Evolutionary conservation across 2,113 vertebrate species (phyloP).

Genomic region (Vanacampus margaritifer): DNA sequence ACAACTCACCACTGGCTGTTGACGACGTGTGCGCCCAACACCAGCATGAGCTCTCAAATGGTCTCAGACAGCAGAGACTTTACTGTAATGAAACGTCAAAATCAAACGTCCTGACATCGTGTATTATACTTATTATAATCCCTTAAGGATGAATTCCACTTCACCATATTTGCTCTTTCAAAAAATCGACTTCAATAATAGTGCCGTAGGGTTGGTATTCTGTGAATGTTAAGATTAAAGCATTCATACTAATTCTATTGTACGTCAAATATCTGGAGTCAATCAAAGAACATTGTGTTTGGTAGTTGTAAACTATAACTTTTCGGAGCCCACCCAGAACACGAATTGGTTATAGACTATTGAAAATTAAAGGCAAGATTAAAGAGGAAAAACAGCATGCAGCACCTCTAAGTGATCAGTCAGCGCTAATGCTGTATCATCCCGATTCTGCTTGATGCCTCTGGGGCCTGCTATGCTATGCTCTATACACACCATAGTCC

Average conservation of each 20-base stretch:
- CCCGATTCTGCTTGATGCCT: neutral
- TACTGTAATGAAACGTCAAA: conserved; percentile 26
- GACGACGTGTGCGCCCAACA: conserved; percentile 49
- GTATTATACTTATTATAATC: neutral
- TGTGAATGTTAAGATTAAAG: neutral
- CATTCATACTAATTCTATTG: no score
- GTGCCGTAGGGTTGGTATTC: neutral
- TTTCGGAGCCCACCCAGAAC: conserved; percentile 2
- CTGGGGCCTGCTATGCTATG: neutral
- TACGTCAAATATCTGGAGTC: neutral
- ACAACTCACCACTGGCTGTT: conserved; percentile 51
- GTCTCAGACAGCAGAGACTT: conserved; percentile 44
- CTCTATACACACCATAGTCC: neutral
- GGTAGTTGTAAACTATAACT: neutral
- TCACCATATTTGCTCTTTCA: conserved; percentile 19
- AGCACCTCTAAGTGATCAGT: neutral
- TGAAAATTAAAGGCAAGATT: neutral
- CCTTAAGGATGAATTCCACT: conserved; percentile 5
- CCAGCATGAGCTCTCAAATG: conserved; percentile 40
- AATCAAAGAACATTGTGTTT: neutral
- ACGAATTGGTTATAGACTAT: neutral
- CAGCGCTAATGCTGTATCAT: neutral
- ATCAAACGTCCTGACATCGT: conserved; percentile 38
- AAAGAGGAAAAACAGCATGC: neutral
- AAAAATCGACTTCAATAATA: conserved; percentile 3